phyloP scores from a whole-genome alignment of 2,888 invertebrate species.

The Epinotia brunnichana region DNA sequence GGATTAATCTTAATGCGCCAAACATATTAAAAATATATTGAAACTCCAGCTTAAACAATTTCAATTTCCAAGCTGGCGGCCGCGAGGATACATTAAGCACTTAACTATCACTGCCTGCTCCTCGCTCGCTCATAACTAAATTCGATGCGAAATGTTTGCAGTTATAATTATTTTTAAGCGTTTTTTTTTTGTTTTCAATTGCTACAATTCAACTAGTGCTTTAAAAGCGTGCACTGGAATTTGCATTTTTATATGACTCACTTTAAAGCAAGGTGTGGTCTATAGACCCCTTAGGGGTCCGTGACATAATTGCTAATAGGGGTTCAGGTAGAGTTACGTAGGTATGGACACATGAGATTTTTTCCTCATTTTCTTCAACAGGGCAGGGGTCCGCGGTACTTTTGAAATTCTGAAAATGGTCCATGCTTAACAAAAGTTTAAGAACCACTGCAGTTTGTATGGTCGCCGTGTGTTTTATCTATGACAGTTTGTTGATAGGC shows the following conservation, averaged over 20 bases:
- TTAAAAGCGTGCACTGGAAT: neutral
- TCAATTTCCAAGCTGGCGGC: conserved; percentile 76
- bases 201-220: conserved; percentile 8
- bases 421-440: no score
- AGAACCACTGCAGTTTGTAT: no score
- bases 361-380: no score
- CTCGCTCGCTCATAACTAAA: conserved; percentile 71
- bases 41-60: conserved; percentile 65
- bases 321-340: no score
- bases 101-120: conserved; percentile 81
- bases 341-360: no score
- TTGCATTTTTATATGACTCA: conserved; percentile 1
- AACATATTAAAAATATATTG: no score
- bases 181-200: neutral
- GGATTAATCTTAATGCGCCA: neutral
- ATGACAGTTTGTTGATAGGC: neutral
- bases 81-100: conserved; percentile 81
- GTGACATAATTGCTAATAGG: no score
- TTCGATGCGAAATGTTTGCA: conserved; percentile 46
- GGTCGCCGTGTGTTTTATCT: neutral
- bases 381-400: no score
- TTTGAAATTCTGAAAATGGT: no score
- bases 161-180: conserved; percentile 32
- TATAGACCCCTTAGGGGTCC: no score
- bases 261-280: no score